These are phyloP conservation scores for Lepilemur septentrionalis DNA, from an alignment of 2,797 vertebrate genomes.

Conservation along the genomic window DNA sequence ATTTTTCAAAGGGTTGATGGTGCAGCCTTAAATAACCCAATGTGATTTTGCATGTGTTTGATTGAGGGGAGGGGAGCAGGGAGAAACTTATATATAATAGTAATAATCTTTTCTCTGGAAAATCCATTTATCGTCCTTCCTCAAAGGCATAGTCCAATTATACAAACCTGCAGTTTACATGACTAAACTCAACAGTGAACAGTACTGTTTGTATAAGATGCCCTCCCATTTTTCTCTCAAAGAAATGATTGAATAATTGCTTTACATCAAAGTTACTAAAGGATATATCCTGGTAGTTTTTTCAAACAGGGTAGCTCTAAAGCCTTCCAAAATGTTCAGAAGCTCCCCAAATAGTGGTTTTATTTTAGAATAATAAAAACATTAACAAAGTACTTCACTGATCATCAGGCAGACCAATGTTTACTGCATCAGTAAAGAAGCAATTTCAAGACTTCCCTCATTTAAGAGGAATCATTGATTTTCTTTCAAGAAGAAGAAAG, in stretches of 20 bases:
- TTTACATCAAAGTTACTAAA: neutral
- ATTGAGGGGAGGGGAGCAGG: neutral
- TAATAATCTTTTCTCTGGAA: neutral
- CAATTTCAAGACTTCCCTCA: neutral
- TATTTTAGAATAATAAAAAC: conserved; percentile 6
- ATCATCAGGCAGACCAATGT: neutral
- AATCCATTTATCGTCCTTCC: neutral
- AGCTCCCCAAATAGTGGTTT: neutral
- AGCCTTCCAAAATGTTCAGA: neutral
- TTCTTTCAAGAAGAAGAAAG: conserved; percentile 12
- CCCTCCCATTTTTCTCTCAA: neutral
- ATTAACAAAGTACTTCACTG: neutral
- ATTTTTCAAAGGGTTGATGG: neutral
- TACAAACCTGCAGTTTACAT: neutral
- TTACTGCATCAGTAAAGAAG: neutral
- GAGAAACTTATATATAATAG: neutral
- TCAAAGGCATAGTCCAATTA: neutral
- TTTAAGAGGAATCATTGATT: conserved; percentile 14
- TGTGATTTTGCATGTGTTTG: neutral
- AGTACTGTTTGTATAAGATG: neutral
- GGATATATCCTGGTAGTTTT: neutral
- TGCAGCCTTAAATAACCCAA: neutral
- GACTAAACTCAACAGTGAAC: neutral
- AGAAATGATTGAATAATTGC: neutral
- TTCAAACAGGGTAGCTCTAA: neutral